Evolutionary conservation across 2,113 vertebrate species (phyloP), one percentile per base, ranked within the genome.

Genomic region (Aviceda subcristata): DNA sequence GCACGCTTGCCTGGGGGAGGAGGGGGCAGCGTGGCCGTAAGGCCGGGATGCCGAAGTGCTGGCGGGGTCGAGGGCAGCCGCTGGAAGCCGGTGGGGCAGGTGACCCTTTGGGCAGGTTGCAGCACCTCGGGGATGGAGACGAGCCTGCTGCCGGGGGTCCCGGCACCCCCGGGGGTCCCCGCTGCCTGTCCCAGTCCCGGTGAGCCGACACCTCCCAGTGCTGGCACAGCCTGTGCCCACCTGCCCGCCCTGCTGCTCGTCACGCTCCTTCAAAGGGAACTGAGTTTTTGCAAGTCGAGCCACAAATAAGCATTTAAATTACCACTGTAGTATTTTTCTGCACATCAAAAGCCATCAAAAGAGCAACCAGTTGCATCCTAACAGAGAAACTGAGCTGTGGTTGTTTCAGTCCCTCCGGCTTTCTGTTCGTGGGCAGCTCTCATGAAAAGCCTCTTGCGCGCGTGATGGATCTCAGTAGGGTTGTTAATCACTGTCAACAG

Each of bases 21-120:
- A 45, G 34, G 22, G 10, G 36, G n/a, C 43, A 13, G 19, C 0
- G 2, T 14, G 36, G 15, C 26, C 1, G 1, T 18, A 11, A 15
- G 1, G 1, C 3, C 26, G 2, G 34, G 41, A 24, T 17, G 55
- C 66, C 18, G 46, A 38, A 11, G 41, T 1, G 56, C n/a, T 55
- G 43, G 2, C 2, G 9, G 5, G 15, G 38, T 15, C 16, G 8
- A 8, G 23, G 71, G n/a, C 39, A 57, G 48, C 26, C 1, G 15
- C 24, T 50, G 72, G 76, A 46, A 26, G 15, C 24, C 34, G 21
- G 24, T 32, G 53, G 36, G 50, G 50, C 8, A 23, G 27, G 4
- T 1, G 13, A 13, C 30, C 16, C 14, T 38, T 41, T 14, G 50
- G 48, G 68, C 22, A 50, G 41, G 20, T 11, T 62, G n/a, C 27